A percentile compares a stretch with the other conserved stretches of the same genome.
phyloP scores from a whole-genome alignment of 2,888 invertebrate genomes.

The Drosophila merina region DNA sequence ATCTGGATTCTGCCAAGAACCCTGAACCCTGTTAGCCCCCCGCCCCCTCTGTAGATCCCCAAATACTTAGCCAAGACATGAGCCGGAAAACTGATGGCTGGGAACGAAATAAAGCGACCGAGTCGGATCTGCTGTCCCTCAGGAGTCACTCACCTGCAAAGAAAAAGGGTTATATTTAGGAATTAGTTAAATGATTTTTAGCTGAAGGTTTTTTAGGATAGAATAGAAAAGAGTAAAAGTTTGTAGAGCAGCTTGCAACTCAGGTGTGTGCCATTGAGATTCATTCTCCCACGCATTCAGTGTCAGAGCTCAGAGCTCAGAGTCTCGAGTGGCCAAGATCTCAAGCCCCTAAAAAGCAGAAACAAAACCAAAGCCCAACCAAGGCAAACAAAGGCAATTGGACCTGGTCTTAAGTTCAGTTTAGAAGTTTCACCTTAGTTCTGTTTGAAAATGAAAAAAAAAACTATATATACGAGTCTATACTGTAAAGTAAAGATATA shows the following conservation, averaged over 20 bases:
- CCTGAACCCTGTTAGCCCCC: too few species aligned
- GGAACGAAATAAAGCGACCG: not conserved
- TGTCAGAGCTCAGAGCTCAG: slow-evolving; percentile 11
- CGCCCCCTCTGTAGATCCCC: not conserved
- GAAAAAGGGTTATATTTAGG: slow-evolving; percentile 11
- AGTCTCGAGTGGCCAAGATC: slow-evolving; percentile 28
- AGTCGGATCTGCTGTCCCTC: not conserved
- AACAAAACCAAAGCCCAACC: slow-evolving; percentile 14
- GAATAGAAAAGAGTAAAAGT: not conserved
- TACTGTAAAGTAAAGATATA: not conserved
- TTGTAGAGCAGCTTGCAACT: slow-evolving; percentile 8
- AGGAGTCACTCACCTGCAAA: slow-evolving; percentile 66
- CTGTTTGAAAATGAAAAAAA: slow-evolving; percentile 1
- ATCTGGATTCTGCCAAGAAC: not conserved
- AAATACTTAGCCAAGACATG: slow-evolving; percentile 11
- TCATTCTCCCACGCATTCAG: slow-evolving; percentile 69
- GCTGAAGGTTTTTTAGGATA: not conserved
- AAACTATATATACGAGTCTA: not conserved
- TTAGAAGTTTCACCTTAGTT: slow-evolving; percentile 14
- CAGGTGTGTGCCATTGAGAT: slow-evolving; percentile 54
- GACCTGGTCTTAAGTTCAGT: slow-evolving; percentile 28
- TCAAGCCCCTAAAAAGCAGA: slow-evolving; percentile 13
- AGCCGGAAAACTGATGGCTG: not conserved
- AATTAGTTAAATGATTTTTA: not conserved
- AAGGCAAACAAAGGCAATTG: slow-evolving; percentile 46